phyloP scores from a whole-genome alignment of 2,113 vertebrate genomes.

The Coracopsis vasa region DNA sequence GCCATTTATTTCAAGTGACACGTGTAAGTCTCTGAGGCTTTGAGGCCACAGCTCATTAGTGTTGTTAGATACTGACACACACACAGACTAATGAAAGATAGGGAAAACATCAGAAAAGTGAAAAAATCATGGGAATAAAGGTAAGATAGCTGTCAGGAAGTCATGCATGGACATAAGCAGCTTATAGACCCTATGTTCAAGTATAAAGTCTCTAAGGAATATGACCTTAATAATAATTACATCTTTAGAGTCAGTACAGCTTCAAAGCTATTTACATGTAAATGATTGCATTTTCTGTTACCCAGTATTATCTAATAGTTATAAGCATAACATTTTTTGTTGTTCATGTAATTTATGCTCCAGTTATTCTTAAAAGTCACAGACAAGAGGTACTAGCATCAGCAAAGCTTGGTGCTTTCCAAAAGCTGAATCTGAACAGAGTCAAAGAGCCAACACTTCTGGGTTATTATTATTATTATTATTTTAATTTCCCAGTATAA shows the following conservation, averaged over 20 bases:
- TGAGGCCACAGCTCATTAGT: slow-evolving; percentile 1
- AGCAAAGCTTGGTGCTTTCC: neutral
- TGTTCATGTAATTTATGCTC: neutral
- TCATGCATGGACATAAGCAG: neutral
- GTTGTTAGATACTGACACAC: neutral
- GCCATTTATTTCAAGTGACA: neutral
- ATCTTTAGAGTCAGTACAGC: neutral
- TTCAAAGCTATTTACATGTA: slow-evolving; percentile 1
- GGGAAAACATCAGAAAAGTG: neutral
- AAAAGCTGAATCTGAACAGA: neutral
- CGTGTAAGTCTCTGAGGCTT: neutral
- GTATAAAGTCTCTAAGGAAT: neutral
- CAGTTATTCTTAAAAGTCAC: neutral
- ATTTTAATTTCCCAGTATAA: neutral
- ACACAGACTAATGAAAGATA: neutral
- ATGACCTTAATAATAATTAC: neutral
- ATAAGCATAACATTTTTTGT: neutral
- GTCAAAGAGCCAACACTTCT: neutral
- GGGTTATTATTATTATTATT: neutral
- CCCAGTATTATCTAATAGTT: neutral
- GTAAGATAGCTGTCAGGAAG: neutral
- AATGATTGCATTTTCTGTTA: neutral
- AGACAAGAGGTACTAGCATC: neutral
- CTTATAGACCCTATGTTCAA: neutral
- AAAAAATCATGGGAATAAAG: neutral